These are phyloP conservation scores for Cyaniris semiargus DNA, from an alignment of 2,888 invertebrate genomes.

Conservation along the genomic window DNA sequence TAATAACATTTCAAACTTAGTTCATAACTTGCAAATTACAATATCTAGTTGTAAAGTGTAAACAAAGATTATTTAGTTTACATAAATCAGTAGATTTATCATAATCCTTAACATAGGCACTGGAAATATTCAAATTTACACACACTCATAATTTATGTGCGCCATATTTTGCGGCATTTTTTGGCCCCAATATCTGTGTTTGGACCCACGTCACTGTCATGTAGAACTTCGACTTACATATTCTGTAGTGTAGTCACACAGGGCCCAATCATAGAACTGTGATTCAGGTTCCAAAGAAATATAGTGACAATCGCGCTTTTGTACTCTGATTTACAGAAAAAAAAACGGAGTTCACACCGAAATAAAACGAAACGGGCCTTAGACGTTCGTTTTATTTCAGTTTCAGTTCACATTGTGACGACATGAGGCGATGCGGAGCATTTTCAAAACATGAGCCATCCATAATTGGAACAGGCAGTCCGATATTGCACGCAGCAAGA, in stretches of 20 bases:
- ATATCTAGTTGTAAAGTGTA: too few species aligned
- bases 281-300: not conserved
- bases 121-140: not conserved
- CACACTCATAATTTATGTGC: conserved; percentile 20
- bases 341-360: not conserved
- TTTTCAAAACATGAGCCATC: too few species aligned
- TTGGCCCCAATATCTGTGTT: not conserved
- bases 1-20: too few species aligned
- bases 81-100: not conserved
- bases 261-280: not conserved
- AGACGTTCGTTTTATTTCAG: too few species aligned
- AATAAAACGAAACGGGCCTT: not conserved
- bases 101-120: not conserved
- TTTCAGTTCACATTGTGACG: not conserved
- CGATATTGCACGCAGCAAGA: too few species aligned
- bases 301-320: not conserved
- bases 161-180: conserved; percentile 11
- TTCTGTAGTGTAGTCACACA: not conserved
- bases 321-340: not conserved
- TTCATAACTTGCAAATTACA: too few species aligned
- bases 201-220: conserved; percentile 21
- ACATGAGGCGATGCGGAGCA: too few species aligned
- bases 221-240: not conserved
- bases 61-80: too few species aligned
- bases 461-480: too few species aligned